Evolutionary conservation across 2,888 invertebrate genomes (phyloP).

Genomic region (Anthophora plumipes): DNA sequence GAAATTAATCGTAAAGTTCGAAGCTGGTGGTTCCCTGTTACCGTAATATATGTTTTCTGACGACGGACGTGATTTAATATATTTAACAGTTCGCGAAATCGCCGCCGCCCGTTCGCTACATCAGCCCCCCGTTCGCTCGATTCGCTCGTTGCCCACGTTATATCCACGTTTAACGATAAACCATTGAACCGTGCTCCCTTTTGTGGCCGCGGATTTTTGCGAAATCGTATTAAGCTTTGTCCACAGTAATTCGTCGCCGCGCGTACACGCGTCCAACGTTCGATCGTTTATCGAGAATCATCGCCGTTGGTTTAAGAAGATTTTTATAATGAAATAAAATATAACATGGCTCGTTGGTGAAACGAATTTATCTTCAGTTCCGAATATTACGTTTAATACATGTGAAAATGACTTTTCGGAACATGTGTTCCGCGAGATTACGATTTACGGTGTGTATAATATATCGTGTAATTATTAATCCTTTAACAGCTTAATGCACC

Average conservation of each 20-base stretch:
- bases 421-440: not conserved
- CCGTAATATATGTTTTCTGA: constrained; percentile 32
- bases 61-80: constrained; percentile 46
- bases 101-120: not conserved
- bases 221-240: constrained; percentile 34
- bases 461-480: constrained; percentile 13
- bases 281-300: constrained; percentile 22
- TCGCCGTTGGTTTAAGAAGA: constrained; percentile 7
- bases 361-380: not conserved
- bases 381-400: not conserved
- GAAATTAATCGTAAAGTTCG: constrained; percentile 66
- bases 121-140: not conserved
- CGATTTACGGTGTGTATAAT: not conserved
- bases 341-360: not conserved
- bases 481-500: constrained; percentile 12
- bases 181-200: constrained; percentile 36
- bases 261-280: not conserved
- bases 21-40: not conserved
- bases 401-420: not conserved
- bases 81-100: constrained; percentile 56
- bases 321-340: constrained; percentile 1
- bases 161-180: constrained; percentile 36
- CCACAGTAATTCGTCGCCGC: constrained; percentile 16
- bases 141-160: constrained; percentile 36
- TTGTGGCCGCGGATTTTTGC: constrained; percentile 41